These are phyloP conservation scores for Enteromius paludinosus DNA, from an alignment of 2,797 vertebrate genomes.

Conservation along the genomic window DNA sequence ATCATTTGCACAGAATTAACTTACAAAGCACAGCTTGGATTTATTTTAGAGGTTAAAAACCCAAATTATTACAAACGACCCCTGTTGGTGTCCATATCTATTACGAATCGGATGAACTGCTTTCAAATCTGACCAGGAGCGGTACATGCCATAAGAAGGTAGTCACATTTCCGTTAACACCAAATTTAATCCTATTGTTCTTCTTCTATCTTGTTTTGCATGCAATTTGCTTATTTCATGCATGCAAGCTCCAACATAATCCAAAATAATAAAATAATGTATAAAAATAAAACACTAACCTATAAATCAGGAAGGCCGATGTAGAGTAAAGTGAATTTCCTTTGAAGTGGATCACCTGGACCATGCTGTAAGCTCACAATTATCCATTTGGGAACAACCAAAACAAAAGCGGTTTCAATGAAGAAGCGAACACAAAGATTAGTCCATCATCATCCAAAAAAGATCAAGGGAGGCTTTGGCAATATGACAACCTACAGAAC, in stretches of 20 bases:
- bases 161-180: background rate
- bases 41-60: background rate
- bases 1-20: background rate
- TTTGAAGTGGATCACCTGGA: constrained; percentile 52
- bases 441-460: constrained; percentile 43
- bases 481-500: constrained; percentile 27
- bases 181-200: background rate
- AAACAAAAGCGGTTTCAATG: constrained; percentile 49
- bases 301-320: constrained; percentile 14
- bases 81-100: constrained; percentile 31
- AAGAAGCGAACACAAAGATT: constrained; percentile 44
- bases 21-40: background rate
- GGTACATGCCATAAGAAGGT: constrained; percentile 57
- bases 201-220: background rate
- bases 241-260: background rate
- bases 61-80: background rate
- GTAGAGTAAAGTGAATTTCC: background rate
- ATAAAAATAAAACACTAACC: background rate
- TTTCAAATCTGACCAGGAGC: constrained; percentile 49
- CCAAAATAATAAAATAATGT: background rate
- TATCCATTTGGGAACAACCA: constrained; percentile 36
- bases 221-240: background rate
- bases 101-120: constrained; percentile 36
- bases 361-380: constrained; percentile 39
- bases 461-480: constrained; percentile 35